phyloP scores from a whole-genome alignment of 2,113 vertebrate species.

The Chauna torquata region DNA sequence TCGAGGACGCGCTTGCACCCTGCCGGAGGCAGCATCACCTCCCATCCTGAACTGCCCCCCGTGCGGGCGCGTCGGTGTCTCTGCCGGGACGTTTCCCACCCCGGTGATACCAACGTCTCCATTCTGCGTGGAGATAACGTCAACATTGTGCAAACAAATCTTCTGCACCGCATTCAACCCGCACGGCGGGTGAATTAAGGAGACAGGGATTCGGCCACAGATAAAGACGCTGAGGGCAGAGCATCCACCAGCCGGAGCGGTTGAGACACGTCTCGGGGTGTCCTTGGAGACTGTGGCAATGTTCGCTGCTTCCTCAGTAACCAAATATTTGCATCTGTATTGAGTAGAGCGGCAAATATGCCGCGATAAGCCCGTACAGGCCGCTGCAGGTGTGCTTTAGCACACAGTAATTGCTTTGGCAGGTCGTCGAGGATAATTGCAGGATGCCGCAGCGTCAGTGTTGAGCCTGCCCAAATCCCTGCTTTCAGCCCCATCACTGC shows the following conservation, averaged over 20 bases:
- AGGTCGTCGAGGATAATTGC: neutral
- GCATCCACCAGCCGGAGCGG: neutral
- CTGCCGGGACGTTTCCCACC: neutral
- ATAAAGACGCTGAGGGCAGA: neutral
- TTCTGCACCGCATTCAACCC: neutral
- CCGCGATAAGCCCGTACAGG: neutral
- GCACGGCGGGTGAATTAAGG: neutral
- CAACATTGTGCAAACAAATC: neutral
- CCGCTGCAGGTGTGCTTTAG: neutral
- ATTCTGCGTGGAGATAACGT: neutral
- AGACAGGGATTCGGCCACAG: neutral
- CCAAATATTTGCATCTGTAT: slow-evolving; percentile 10
- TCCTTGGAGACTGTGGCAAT: neutral
- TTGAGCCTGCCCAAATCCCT: accelerated
- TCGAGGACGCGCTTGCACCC: too few relatives aligned
- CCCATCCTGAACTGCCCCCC: too few relatives aligned
- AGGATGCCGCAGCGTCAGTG: neutral
- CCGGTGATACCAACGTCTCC: neutral
- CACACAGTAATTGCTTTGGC: neutral
- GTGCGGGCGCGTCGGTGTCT: too few relatives aligned
- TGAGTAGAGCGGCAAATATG: neutral
- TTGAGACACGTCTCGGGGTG: neutral
- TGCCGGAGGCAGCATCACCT: too few relatives aligned
- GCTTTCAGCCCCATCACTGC: accelerated
- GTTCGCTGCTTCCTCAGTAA: neutral